Base-by-base conservation (phyloP, 1,140 invertebrate genomes). In the Arion vulgaris region DNA sequence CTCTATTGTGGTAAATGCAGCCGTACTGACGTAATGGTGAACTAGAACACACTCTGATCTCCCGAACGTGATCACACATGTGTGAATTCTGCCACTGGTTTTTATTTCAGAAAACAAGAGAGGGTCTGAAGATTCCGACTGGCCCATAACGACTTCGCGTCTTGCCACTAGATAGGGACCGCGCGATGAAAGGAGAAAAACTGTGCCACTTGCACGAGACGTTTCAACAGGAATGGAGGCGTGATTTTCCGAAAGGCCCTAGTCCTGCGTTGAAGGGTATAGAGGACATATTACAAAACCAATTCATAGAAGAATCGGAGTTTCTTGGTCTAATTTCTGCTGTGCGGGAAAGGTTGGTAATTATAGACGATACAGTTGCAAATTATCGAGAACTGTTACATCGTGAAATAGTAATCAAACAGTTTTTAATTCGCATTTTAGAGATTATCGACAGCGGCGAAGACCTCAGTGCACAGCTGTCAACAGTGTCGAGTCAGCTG, bases 351-450 rank as follows among this genome's bases (percentile, higher is more conserved):
- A 9, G 74, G 17, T 13, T 76, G 23, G 17, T 36, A 17, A 53
- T 49, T 7, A 23, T n/a, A 17, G 32, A 76, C 32, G 19, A 76
- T 26, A 28, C 19, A 5, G 28, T 76, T 32, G 34, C 13, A 19
- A 26, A 7, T 11, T 36, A 53, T 4, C 5, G 32, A 5, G n/a
- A 76, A 36, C 11, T 53, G 5, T 17, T 76, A 26, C 41, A 32
- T 15, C 26, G 45, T 5, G 17, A 51, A 57, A 13, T 51, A 9
- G 7, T 49, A 4, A 53, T 36, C 15, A 76, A 53, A 76, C 38
- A 57, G 23, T 76, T 76, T 36, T 49, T 76, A 36, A 76, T 76
- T 76, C 74, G 49, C 32, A 4, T 76, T 4, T n/a, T 76, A 15
- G 41, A 15, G 23, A 57, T 53, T 51, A 36, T 53, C 5, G 74